These are phyloP conservation scores for Scylla paramamosain DNA, from an alignment of 1,140 invertebrate species.

Conservation along the genomic window DNA sequence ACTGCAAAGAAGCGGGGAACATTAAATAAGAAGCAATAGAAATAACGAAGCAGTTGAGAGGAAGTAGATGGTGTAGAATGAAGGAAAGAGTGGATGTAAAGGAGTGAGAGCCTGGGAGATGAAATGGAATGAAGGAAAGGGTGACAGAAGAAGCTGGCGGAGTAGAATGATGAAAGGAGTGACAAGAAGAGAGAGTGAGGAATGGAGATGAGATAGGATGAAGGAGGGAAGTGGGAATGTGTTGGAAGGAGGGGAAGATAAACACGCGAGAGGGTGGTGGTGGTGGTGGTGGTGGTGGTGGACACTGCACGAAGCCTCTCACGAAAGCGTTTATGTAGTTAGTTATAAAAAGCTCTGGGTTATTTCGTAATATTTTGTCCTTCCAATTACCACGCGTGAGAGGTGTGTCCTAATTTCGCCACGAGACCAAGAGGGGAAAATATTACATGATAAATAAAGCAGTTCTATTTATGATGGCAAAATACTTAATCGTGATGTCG, in stretches of 20 bases:
- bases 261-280: too few species aligned
- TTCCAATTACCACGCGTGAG: neutral
- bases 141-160: too few species aligned
- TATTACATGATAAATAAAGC: neutral
- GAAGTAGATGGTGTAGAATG: neutral
- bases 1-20: neutral
- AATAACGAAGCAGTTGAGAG: neutral
- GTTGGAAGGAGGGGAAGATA: too few species aligned
- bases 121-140: too few species aligned
- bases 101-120: too few species aligned
- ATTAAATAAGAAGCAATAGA: neutral
- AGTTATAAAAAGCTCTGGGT: neutral
- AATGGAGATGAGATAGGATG: neutral
- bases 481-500: neutral
- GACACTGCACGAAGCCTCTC: too few species aligned
- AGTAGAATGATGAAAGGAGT: neutral
- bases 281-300: too few species aligned
- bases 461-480: neutral
- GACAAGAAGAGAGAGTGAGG: constrained; percentile 26
- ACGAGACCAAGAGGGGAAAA: neutral
- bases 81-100: neutral
- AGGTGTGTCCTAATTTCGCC: neutral
- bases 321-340: too few species aligned
- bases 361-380: neutral
- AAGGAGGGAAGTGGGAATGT: neutral